Evolutionary conservation across 2,888 invertebrate species (phyloP), one percentile per base, ranked within the genome.

Genomic region (Tupiocoris notatus): DNA sequence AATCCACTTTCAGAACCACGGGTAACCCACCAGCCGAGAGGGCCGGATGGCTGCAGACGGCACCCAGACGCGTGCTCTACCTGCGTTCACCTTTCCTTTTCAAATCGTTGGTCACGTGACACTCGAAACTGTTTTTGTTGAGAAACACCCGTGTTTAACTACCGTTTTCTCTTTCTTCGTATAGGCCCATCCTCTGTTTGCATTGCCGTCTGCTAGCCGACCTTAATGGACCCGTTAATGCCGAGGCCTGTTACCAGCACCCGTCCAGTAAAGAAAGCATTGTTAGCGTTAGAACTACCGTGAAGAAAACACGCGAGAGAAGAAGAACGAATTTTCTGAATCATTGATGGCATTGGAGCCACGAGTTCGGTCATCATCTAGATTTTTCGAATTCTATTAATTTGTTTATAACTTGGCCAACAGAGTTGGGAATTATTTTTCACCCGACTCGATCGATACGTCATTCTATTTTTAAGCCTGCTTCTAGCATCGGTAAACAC

Each of bases 81-180:
- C 70, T 70, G 70, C 70, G 23, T 23, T 70, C 70, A 70, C 70
- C 70, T 59, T 65, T 65, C 24, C n/a, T 65, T 65, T 65, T 65
- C 65, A 65, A 65, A 21, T 20, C 70, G 59, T 70, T 59, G 57
- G 70, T 70, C 70, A 23, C 22, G 39, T 16, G 16, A 16, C 59
- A 22, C 24, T 70, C 23, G 59, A 70, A 39, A 70, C 59, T 70
- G 58, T 70, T 70, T 70, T 70, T 70, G 59, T 70, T 59, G 23
- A 39, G 39, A 12, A 7, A 39, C 67, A 22, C 57, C 25, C 70
- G 17, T 59, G 70, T 70, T 70, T 70, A 59, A 70, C 70, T 70
- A 70, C 70, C 70, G 70, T 70, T 70, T 70, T 70, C 70, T 25
- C 70, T 70, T 70, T 70, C 70, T 70, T 70, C 39, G 39, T 39